Percentiles rank a stretch among this genome's conserved stretches.
These are phyloP conservation scores for Chelonus formosanus DNA, from an alignment of 2,888 invertebrate species.

Conservation along the genomic window DNA sequence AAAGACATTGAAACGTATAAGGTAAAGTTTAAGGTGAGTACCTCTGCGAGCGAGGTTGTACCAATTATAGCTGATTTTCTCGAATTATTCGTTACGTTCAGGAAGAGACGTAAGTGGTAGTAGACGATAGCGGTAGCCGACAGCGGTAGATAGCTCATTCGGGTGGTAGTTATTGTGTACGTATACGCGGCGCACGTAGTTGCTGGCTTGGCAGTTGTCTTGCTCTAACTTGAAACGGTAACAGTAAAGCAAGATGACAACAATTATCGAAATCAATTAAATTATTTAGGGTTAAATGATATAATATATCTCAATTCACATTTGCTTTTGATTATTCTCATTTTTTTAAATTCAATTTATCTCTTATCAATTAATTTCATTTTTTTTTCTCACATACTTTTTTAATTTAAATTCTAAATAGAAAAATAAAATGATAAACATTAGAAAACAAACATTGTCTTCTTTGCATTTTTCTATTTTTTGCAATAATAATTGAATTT, in stretches of 20 bases:
- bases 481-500: neutral
- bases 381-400: too few species aligned
- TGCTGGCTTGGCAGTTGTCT: conserved; percentile 62
- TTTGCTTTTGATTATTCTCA: neutral
- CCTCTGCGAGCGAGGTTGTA: conserved; percentile 64
- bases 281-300: conserved; percentile 15
- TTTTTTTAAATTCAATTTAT: neutral
- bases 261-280: conserved; percentile 24
- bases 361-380: neutral
- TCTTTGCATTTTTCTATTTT: too few species aligned
- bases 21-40: conserved; percentile 58
- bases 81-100: conserved; percentile 53
- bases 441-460: too few species aligned
- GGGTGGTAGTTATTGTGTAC: conserved; percentile 62
- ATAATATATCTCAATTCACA: neutral
- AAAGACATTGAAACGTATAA: conserved; percentile 45
- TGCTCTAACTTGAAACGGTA: conserved; percentile 61
- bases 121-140: conserved; percentile 53
- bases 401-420: too few species aligned
- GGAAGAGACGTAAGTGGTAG: conserved; percentile 61
- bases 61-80: conserved; percentile 58
- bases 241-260: conserved; percentile 55
- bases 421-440: too few species aligned
- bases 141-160: conserved; percentile 60
- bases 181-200: conserved; percentile 61